Percentiles rank a stretch among this genome's conserved stretches.
Evolutionary conservation across 2,113 vertebrate species (phyloP).

Genomic region (Bettongia penicillata): DNA sequence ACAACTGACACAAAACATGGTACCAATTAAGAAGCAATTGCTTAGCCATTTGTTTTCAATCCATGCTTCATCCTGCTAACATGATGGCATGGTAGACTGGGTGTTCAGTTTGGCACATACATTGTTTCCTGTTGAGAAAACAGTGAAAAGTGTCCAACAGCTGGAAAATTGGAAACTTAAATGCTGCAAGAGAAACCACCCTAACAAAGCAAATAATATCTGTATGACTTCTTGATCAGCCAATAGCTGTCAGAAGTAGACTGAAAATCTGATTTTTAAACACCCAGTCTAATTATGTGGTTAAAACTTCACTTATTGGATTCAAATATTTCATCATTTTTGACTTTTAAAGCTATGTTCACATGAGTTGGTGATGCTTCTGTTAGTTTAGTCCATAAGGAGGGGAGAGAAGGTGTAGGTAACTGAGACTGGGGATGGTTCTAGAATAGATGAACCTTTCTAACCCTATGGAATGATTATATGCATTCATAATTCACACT

Average conservation of each 20-base stretch:
- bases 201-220: conserved; percentile 32
- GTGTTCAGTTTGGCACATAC: conserved; percentile 39
- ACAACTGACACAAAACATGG: conserved; percentile 51
- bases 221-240: conserved; percentile 19
- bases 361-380: not conserved
- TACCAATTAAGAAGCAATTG: conserved; percentile 56
- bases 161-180: conserved; percentile 11
- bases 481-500: conserved; percentile 4
- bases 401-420: not conserved
- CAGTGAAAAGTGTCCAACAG: conserved; percentile 29
- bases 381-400: not conserved
- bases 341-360: conserved; percentile 57
- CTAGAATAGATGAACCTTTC: conserved; percentile 44
- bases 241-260: conserved; percentile 39
- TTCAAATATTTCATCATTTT: conserved; percentile 32
- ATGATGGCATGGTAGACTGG: conserved; percentile 1
- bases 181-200: conserved; percentile 3
- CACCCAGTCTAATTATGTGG: conserved; percentile 52
- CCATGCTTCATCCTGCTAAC: conserved; percentile 12
- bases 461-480: conserved; percentile 40
- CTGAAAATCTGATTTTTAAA: conserved; percentile 23
- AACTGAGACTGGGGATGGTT: not conserved
- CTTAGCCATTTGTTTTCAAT: conserved; percentile 49
- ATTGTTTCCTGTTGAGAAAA: conserved; percentile 53
- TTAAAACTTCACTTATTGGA: conserved; percentile 52